Evolutionary conservation across 2,888 invertebrate genomes (phyloP), one percentile per base, ranked within the genome.

Genomic region (Baronia brevicornis): DNA sequence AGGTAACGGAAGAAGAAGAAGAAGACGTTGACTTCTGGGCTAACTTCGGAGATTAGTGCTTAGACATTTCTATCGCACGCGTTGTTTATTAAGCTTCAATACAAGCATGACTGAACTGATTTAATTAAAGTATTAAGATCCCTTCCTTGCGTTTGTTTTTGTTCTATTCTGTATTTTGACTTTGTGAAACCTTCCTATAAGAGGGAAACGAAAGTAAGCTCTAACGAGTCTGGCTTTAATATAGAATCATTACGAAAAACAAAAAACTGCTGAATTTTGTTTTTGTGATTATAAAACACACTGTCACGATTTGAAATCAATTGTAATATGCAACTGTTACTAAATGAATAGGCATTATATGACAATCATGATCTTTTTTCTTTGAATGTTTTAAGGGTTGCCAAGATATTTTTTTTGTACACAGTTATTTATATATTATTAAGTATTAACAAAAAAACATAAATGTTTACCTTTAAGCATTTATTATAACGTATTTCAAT

Each of bases 1-100:
- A 82, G 78, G 80, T 78, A 77, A 80, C 60, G 35, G 66, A 55
- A 40, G 51, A 74, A 46, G 74, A 69, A 32, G 78, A 77, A 30
- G 74, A 71, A 30, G 74, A 71, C 15, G 69, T 78, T 53, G 58
- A 71, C 59, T 84, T 84, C 61, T 84, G 84, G 84, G 75, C 64
- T 69, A 77, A 67, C 52, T 56, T 67, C 46, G 73, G 56, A 48
- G 79, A 84, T 51, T 82, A 80, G 71, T 53, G 62, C 62, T 61
- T 62, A 46, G 43, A 49, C 28, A 37, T 47, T 59, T 54, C 58
- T 54, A 63, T 41, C 55, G 72, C 69, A 71, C 75, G 71, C 49
- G 44, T 36, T 47, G 46, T 46, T n/a, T n/a, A 50, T 39, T 43
- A 36, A 63, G 73, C 72, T 74, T 73, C 59, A 53, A 60, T 44